These are phyloP conservation scores for Scaptomyza hsui DNA, from an alignment of 1,140 invertebrate species.

Conservation along the genomic window DNA sequence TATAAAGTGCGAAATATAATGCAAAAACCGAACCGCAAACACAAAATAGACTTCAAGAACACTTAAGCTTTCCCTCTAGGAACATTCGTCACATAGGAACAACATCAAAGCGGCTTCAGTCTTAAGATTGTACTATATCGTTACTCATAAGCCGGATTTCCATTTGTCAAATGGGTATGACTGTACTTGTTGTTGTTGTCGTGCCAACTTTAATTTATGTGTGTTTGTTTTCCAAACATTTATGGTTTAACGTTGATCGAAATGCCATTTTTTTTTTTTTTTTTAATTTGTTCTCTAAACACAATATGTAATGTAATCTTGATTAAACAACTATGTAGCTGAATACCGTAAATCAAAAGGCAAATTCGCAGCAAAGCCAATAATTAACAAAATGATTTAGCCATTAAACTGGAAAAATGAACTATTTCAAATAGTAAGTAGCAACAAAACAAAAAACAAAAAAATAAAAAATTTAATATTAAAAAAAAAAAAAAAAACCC, in stretches of 20 bases:
- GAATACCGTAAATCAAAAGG: constrained; percentile 57
- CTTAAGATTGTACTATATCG: constrained; percentile 50
- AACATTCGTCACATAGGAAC: constrained; percentile 51
- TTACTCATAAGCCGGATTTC: constrained; percentile 51
- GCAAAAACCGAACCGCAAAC: constrained; percentile 9
- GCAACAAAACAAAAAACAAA: constrained; percentile 61
- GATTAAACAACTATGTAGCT: constrained; percentile 57
- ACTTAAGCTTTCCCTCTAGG: constrained; percentile 44
- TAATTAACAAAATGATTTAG: constrained; percentile 75
- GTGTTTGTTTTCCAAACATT: constrained; percentile 56
- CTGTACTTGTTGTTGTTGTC: constrained; percentile 58
- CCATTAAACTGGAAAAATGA: constrained; percentile 80
- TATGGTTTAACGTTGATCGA: constrained; percentile 23
- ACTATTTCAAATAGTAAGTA: constrained; percentile 82
- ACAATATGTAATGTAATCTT: constrained; percentile 46
- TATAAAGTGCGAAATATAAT: constrained; percentile 23
- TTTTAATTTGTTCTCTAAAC: constrained; percentile 32
- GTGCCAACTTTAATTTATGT: constrained; percentile 51
- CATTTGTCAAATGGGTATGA: constrained; percentile 55
- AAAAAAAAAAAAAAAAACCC: constrained; percentile 49
- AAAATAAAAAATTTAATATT: constrained; percentile 31
- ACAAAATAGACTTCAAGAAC: constrained; percentile 27
- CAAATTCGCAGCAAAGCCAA: constrained; percentile 69
- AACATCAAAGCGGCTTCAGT: constrained; percentile 40
- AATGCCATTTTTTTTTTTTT: neutral